Base-by-base conservation (phyloP, 2,113 vertebrate genomes). In the Chauna torquata region DNA sequence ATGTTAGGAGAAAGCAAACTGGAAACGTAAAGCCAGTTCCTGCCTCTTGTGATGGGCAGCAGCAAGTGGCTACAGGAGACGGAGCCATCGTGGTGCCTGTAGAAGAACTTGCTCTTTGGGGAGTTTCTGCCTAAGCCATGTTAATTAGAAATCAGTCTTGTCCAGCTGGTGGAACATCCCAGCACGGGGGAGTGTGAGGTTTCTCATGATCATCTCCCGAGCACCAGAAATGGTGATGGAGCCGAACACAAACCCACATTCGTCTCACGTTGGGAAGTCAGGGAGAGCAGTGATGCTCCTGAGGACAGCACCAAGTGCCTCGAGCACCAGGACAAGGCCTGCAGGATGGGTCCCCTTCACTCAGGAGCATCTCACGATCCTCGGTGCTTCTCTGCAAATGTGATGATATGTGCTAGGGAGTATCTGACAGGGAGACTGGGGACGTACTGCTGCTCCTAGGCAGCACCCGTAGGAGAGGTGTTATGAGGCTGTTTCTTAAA, bases 11-110 rank as follows among this genome's bases (percentile, higher is more conserved):
- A 8, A 44, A 58, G 38, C 8, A 17, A 8, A 32, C 3, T 19
- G 18, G 40, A 34, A 44, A 8, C 8, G 22, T 42, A 25, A 58
- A 19, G 28, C 4, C 54, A 4, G 19, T 1, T 12, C 27, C 47
- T 79, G 30, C 25, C 34, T 50, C 23, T 27, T 23, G 22, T 2
- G 4, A 14, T 11, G 44, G 27, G 47, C 62, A 71, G 57, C 76
- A 80, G 10, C 9, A 9, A 52, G 50, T 23, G 16, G 32, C 65
- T 75, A 1, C 45, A 71, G 47, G 47, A 47, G 54, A 12, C 10
- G 62, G 49, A 40, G 0, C 58, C 22, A 5, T 11, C 1, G 0
- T 2, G 3, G 42, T 7, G 50, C 25, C n/a, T 6, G 1, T 5
- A 50, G 64, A 45, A 81, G 76, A n/a, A 45, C 16, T 36, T 50